Evolutionary conservation across 2,888 invertebrate genomes (phyloP), one percentile per base, ranked within the genome.

Genomic region (Hipparchia sbordonii): DNA sequence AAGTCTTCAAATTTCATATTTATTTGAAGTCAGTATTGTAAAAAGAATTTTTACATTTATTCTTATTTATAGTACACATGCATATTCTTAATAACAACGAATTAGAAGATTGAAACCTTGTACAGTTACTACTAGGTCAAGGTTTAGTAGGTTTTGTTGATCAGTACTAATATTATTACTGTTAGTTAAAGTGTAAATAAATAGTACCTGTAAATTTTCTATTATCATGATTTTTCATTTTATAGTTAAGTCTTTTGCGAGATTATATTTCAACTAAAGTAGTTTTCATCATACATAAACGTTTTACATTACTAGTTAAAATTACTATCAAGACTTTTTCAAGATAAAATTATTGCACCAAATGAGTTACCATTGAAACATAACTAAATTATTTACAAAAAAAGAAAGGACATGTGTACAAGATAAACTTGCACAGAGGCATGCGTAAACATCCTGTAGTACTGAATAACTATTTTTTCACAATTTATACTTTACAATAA

Each of bases 381-480:
- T 60, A 39, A 33, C 33, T 60, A 10, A 6, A 7, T 39, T 39
- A 61, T 8, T 67, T 9, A 56, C 8, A 66, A 66, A 33, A 52
- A 52, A 66, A 52, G n/a, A 52, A 52, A 66, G 12, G 48, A 66
- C n/a, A 10, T 10, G 6, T 61, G 45, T 65, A 39, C 39, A 33
- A 39, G 54, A 63, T 46, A 12, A 39, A 60, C 59, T 39, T 33
- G 4, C 39, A 12, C 52, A 33, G 8, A 46, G 6, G 6, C 8
- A 66, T 66, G 23, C 52, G 6, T 66, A 52, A 52, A 52, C 52
- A 66, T 66, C 12, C 65, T 65, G 33, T 52, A 48, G 33, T 33
- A 52, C 4, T 51, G 4, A 48, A 8, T 12, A n/a, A 4, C 8
- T 60, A 57, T 10, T 39, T 51, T 61, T 39, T 52, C 10, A 56